Conservation (phyloP, 2,888 invertebrate genomes). For the Sesamia inferens region DNA sequence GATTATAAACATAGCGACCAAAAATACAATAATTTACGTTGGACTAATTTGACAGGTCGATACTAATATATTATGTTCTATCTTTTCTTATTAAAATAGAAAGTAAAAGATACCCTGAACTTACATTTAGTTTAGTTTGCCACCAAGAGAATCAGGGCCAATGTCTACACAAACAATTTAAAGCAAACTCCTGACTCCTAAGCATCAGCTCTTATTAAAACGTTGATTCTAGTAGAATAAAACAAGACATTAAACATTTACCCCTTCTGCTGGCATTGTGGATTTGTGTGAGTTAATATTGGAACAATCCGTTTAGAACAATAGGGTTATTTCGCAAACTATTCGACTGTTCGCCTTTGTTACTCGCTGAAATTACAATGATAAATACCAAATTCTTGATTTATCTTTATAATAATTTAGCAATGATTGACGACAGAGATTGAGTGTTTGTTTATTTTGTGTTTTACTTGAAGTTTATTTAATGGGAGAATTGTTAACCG, state of each 20-base stretch:
- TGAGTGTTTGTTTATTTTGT: constrained; percentile 12
- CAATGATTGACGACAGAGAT: constrained; percentile 9
- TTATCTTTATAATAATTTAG: constrained; percentile 50
- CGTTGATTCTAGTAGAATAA: constrained; percentile 49
- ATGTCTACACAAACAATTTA: constrained; percentile 11
- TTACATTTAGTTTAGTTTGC: no score
- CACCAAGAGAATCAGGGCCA: not conserved
- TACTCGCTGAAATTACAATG: constrained; percentile 51
- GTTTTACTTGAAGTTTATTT: constrained; percentile 22
- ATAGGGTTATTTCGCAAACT: constrained; percentile 57
- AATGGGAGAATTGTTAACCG: not conserved
- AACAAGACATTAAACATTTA: constrained; percentile 54
- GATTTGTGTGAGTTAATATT: constrained; percentile 58
- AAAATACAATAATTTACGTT: no score
- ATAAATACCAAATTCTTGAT: constrained; percentile 58
- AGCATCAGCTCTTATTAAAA: constrained; percentile 47
- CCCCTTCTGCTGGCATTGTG: constrained; percentile 39
- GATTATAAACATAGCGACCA: no score
- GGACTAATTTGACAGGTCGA: no score
- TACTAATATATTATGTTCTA: no score
- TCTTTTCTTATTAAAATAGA: no score
- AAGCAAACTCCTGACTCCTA: constrained; percentile 17
- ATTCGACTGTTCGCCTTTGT: constrained; percentile 55
- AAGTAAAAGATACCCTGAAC: no score
- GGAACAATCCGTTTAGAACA: constrained; percentile 57